Evolutionary conservation across 2,888 invertebrate species (phyloP).

Genomic region (Gymnosoma rotundatum): DNA sequence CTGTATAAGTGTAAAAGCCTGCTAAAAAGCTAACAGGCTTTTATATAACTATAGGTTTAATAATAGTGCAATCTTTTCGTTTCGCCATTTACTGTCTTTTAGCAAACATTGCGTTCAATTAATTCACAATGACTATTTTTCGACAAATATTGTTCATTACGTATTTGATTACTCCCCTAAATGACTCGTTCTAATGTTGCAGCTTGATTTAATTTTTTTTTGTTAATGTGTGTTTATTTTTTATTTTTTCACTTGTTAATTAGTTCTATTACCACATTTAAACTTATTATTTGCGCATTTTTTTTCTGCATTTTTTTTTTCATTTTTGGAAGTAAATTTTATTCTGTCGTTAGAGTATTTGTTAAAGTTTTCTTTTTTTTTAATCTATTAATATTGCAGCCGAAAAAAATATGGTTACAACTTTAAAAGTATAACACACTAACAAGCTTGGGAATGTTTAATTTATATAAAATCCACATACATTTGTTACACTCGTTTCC

Average conservation of each 20-base stretch:
- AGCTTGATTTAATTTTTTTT: constrained; percentile 1
- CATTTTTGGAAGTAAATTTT: constrained; percentile 42
- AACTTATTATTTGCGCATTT: constrained; percentile 9
- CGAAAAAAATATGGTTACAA: constrained; percentile 34
- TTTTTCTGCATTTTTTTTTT: constrained; percentile 10
- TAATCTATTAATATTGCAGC: constrained; percentile 43
- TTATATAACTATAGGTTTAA: no score
- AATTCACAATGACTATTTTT: no score
- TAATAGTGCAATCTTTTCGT: no score
- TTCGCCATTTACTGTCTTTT: no score
- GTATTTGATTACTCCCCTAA: background rate
- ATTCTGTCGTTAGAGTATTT: constrained; percentile 18
- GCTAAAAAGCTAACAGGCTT: no score
- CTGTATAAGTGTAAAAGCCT: no score
- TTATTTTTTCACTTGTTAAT: constrained; percentile 52
- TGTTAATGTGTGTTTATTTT: constrained; percentile 8
- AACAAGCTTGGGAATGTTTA: constrained; percentile 31
- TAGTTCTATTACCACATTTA: constrained; percentile 47
- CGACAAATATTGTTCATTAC: background rate
- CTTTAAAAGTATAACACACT: constrained; percentile 34
- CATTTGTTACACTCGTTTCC: constrained; percentile 5
- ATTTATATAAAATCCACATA: constrained; percentile 17
- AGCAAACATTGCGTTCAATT: no score
- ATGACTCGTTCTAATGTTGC: no score
- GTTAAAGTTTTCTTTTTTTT: constrained; percentile 9